Evolutionary conservation across 2,888 invertebrate genomes (phyloP).

Genomic region (Himalopsyche tibetana): DNA sequence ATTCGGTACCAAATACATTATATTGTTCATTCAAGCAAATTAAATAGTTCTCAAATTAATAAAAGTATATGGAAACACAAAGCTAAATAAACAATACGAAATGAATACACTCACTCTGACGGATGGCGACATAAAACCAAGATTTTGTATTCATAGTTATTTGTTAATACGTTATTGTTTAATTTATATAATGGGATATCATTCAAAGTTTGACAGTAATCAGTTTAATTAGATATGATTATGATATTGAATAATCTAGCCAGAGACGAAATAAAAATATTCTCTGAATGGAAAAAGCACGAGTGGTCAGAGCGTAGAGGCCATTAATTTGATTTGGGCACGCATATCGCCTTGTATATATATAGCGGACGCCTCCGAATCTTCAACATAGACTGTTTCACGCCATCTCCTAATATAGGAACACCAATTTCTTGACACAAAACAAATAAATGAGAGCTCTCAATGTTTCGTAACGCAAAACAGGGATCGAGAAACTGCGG

Average conservation of each 20-base stretch:
- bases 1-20: no score
- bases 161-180: no score
- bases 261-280: not conserved
- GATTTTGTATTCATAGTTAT: no score
- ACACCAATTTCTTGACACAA: constrained; percentile 27
- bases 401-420: constrained; percentile 37
- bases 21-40: no score
- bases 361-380: constrained; percentile 32
- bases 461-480: not conserved
- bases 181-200: no score
- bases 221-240: not conserved
- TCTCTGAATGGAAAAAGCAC: not conserved
- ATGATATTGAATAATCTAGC: not conserved
- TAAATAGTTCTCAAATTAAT: no score
- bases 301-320: not conserved
- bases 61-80: no score
- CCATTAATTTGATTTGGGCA: constrained; percentile 33
- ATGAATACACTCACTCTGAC: no score
- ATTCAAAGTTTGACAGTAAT: no score
- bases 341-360: constrained; percentile 23
- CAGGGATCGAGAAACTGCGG: not conserved
- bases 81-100: no score
- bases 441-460: constrained; percentile 28
- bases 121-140: no score
- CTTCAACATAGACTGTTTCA: not conserved